A percentile compares a stretch with the other conserved stretches of the same genome.
Evolutionary conservation across 2,113 vertebrate genomes (phyloP).

Genomic region (Myrmecobius fasciatus): DNA sequence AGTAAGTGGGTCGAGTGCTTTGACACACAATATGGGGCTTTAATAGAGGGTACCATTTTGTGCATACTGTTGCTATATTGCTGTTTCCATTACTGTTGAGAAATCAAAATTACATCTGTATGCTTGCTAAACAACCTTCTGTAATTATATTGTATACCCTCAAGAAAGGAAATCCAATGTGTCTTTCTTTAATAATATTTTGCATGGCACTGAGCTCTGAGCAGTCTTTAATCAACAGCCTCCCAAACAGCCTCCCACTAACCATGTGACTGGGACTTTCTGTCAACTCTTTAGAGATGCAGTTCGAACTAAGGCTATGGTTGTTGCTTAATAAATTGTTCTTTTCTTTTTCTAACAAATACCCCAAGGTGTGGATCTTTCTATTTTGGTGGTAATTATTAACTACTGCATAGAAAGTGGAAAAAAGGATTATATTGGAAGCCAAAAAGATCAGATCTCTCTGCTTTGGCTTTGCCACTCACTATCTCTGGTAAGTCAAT

Average conservation of each 20-base stretch:
- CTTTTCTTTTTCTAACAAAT: conserved; percentile 15
- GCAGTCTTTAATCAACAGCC: not conserved
- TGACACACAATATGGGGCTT: conserved; percentile 33
- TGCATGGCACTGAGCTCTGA: not conserved
- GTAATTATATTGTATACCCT: not conserved
- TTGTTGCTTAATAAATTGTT: conserved; percentile 46
- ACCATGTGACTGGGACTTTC: not conserved
- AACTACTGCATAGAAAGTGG: not conserved
- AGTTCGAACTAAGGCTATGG: not conserved
- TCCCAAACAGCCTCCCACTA: not conserved
- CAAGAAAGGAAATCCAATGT: not conserved
- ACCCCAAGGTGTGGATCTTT: not conserved
- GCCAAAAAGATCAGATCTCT: not conserved
- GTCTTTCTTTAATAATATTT: not conserved
- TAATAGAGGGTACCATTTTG: not conserved
- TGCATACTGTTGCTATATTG: not conserved
- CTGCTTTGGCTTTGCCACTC: not conserved
- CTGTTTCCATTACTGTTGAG: conserved; percentile 27
- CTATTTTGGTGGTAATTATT: not conserved
- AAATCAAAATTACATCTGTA: conserved; percentile 3
- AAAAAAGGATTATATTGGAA: not conserved
- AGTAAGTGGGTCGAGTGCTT: not conserved
- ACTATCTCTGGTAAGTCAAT: not conserved
- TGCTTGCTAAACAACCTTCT: conserved; percentile 16
- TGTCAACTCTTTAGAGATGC: conserved; percentile 15